phyloP scores from a whole-genome alignment of 2,888 invertebrate genomes.

The Nymphalis c-album region DNA sequence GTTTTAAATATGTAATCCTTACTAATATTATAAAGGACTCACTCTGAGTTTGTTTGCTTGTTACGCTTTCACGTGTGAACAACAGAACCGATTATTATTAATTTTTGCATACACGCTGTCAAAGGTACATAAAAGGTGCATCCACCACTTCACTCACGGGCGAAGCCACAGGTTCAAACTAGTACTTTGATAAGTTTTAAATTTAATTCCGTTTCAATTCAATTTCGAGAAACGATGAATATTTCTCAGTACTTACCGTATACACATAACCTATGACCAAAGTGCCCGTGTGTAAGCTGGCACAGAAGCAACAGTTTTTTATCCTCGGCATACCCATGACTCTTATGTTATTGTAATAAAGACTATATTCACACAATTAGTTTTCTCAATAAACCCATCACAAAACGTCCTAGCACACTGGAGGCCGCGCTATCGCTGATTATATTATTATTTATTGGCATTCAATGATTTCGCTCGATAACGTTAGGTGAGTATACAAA shows the following conservation, averaged over 20 bases:
- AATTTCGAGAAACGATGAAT: neutral
- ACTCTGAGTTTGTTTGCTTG: too few species aligned
- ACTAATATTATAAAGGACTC: too few species aligned
- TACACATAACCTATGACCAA: constrained; percentile 69
- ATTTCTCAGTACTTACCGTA: constrained; percentile 52
- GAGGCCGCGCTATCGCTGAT: constrained; percentile 27
- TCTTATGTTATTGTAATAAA: constrained; percentile 28
- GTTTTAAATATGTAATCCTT: too few species aligned
- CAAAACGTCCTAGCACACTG: constrained; percentile 16
- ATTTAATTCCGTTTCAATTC: too few species aligned
- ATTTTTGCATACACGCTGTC: too few species aligned
- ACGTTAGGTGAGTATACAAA: neutral
- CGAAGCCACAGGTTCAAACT: too few species aligned
- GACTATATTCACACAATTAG: neutral
- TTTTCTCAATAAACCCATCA: neutral
- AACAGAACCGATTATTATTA: too few species aligned
- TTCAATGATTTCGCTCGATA: constrained; percentile 13
- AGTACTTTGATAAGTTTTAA: neutral
- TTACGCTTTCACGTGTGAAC: too few species aligned
- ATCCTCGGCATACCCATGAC: constrained; percentile 72
- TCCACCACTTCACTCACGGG: too few species aligned
- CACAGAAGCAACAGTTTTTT: constrained; percentile 65
- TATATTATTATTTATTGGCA: constrained; percentile 6
- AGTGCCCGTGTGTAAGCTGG: constrained; percentile 64
- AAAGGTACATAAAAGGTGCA: too few species aligned